These are phyloP conservation scores for Pseudopodoces humilis DNA, from an alignment of 2,113 vertebrate species.

Conservation along the genomic window DNA sequence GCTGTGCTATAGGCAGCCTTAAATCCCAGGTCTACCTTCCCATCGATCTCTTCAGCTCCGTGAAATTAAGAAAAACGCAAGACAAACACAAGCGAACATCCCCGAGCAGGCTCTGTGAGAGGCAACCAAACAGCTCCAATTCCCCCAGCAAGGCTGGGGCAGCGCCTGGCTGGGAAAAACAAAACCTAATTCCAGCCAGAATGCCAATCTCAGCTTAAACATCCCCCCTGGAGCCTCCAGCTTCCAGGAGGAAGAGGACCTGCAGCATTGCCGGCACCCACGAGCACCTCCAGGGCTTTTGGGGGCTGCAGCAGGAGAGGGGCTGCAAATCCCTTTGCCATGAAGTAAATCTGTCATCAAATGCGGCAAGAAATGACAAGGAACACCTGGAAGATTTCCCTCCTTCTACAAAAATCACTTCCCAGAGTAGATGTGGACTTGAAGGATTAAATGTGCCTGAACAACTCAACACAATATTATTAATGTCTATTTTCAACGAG, in stretches of 20 bases:
- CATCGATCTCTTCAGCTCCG: conserved; percentile 48
- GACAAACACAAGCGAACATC: background rate
- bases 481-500: conserved; percentile 16
- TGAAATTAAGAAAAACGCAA: conserved; percentile 61
- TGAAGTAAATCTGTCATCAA: background rate
- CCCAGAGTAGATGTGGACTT: background rate
- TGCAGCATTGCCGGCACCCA: accelerated
- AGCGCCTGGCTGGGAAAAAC: background rate
- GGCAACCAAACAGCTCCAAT: background rate
- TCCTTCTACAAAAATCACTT: background rate
- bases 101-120: background rate
- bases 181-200: background rate
- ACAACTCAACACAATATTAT: background rate
- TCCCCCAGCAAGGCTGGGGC: background rate
- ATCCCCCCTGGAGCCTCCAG: no score
- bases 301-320: background rate
- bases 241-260: accelerated
- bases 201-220: background rate
- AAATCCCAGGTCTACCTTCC: conserved; percentile 56
- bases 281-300: accelerated
- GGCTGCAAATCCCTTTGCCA: background rate
- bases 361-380: accelerated
- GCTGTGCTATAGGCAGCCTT: conserved; percentile 29
- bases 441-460: background rate
- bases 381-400: background rate